Evolutionary conservation across 2,888 invertebrate species (phyloP), one percentile per base, ranked within the genome.

Genomic region (Dicycla oo): DNA sequence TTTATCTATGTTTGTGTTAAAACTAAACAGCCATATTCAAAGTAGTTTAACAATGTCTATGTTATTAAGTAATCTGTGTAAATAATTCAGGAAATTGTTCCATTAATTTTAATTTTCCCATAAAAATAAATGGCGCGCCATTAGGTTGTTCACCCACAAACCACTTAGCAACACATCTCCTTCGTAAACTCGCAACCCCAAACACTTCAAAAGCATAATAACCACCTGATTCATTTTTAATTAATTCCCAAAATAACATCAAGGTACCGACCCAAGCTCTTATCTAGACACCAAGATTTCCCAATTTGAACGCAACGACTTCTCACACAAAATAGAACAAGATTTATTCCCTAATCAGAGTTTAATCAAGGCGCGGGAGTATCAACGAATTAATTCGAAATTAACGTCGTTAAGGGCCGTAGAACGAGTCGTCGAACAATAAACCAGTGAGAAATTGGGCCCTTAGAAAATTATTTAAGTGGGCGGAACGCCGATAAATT

Each of bases 341-440:
- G 91, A 93, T 92, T 93, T 93, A 94, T 92, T 89, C 86, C 76
- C 88, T 93, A 94, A 95, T 94, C 92, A 93, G 88, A 89, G 87
- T 93, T 94, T 95, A 94, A 95, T 95, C 94, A 95, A 93, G 91
- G 86, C 78, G 84, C 85, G 88, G 87, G 86, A 87, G 90, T 90
- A 91, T 92, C 90, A 86, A 89, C 88, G 90, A 94, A 94, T 95
- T 94, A 94, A 94, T 94, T 93, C 89, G 83, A 90, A 93, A 93
- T 93, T 93, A 94, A 91, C 91, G 88, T 90, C 92, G 90, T 92
- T 91, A 88, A 88, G 88, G 86, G 86, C 87, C 87, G 81, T 88
- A 82, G 78, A 85, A 87, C 87, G 88, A 87, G 87, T 87, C 86
- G 84, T 85, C 87, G 88, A 90, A 92, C 92, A 93, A 94, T 94